Evolutionary conservation across 1,140 invertebrate genomes (phyloP).

Genomic region (Bombus pyrosoma): DNA sequence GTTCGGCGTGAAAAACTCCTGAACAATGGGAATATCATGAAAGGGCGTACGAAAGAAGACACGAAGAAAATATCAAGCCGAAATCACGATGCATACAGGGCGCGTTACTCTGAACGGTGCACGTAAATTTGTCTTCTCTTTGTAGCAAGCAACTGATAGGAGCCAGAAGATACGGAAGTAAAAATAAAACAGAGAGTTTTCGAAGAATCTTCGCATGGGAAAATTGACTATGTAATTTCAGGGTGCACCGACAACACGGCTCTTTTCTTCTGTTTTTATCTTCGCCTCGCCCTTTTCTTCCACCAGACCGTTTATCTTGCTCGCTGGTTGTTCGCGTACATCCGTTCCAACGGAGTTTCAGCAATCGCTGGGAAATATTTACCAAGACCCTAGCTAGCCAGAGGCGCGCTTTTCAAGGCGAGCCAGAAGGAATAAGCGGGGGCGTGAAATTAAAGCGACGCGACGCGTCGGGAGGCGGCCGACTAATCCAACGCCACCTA

Average conservation of each 20-base stretch:
- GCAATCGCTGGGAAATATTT: conserved; percentile 50
- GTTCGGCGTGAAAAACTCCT: background rate
- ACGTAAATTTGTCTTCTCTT: background rate
- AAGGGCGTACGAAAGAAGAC: no score
- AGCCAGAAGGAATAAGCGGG: conserved; percentile 32
- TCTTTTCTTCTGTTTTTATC: background rate
- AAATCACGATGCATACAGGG: background rate
- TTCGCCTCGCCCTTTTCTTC: background rate
- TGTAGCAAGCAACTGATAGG: background rate
- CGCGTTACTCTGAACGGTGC: no score
- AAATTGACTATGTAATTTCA: conserved; percentile 36
- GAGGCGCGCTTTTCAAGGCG: conserved; percentile 34
- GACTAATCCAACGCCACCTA: conserved; percentile 37
- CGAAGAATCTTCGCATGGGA: conserved; percentile 9
- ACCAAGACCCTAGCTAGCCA: background rate
- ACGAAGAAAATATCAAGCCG: background rate
- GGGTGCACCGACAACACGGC: background rate
- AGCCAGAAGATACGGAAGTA: background rate
- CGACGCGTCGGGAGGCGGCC: conserved; percentile 6
- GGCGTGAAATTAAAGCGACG: conserved; percentile 60
- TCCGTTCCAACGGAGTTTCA: background rate
- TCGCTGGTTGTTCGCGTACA: background rate
- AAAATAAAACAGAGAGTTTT: background rate
- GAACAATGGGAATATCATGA: no score
- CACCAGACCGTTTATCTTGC: background rate